Evolutionary conservation across 2,888 invertebrate species (phyloP), one percentile per base, ranked within the genome.

Genomic region (Eremobia ochroleuca): DNA sequence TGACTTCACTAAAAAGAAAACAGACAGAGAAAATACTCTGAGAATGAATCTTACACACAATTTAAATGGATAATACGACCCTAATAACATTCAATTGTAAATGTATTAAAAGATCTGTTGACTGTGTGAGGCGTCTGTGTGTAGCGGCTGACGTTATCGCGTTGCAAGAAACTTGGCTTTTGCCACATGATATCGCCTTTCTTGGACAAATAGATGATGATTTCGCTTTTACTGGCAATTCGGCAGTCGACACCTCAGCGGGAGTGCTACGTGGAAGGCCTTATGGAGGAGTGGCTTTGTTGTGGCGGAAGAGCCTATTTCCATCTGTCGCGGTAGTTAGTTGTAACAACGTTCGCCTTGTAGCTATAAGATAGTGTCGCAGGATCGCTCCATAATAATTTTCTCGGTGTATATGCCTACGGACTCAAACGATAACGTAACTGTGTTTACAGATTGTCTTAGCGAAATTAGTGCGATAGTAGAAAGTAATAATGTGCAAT

Each of bases 61-160:
- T 21, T 46, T 58, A 34, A 62, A 70, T 69, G 75, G 21, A 43
- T 34, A 71, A 61, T 49, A 71, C 34, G 34, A 71, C 43, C 4
- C 9, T 61, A 5, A 62, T 65, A 55, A 73, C 25, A 43, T 73
- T 73, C 9, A 73, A 65, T 52, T 73, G 73, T 58, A 73, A 61
- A 25, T 28, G 25, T 61, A 6, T 49, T 11, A 68, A n/a, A 61
- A 31, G 37, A 62, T 62, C 62, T 37, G 62, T 40, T 52, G n/a
- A n/a, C n/a, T n/a, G n/a, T n/a, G n/a, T n/a, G n/a, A n/a, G n/a
- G n/a, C n/a, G 71, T 4, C 55, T 55, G n/a, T n/a, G n/a, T 55
- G 13, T n/a, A n/a, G 3, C 55, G n/a, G 55, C n/a, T 4, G 4
- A 62, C 34, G 8, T 34, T 37, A 62, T 62, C 13, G 62, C 62